Conservation (phyloP, 1,140 invertebrate species). For the Caenorhabditis brenneri region DNA sequence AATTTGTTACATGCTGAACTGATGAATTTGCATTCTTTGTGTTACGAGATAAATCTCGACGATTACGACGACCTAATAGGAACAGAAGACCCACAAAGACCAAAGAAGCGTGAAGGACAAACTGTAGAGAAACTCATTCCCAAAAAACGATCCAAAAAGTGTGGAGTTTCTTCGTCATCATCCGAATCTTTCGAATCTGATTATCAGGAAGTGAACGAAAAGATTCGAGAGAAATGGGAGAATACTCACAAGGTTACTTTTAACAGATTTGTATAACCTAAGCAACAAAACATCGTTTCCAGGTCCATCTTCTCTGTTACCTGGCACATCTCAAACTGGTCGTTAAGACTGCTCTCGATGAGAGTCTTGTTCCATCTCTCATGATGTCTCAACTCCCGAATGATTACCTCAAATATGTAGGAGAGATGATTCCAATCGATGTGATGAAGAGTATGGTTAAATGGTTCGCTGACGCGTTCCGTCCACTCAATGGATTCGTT, state of each 20-base stretch:
- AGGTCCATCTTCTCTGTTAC: slow-evolving; percentile 53
- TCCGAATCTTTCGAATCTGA: too few relatives aligned
- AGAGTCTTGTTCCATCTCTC: slow-evolving; percentile 28
- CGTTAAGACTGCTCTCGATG: slow-evolving; percentile 21
- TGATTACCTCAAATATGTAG: neutral
- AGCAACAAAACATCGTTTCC: neutral
- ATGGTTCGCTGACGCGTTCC: slow-evolving; percentile 40
- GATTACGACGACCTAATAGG: too few relatives aligned
- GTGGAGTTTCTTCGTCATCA: too few relatives aligned
- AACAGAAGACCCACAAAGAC: too few relatives aligned
- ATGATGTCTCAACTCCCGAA: slow-evolving; percentile 29
- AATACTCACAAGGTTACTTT: slow-evolving; percentile 45
- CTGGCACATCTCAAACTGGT: slow-evolving; percentile 48
- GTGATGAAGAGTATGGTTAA: slow-evolving; percentile 7
- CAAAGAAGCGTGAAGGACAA: too few relatives aligned
- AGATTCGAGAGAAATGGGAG: slow-evolving; percentile 48
- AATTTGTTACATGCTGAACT: too few relatives aligned
- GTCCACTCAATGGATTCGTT: neutral
- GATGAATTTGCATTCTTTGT: too few relatives aligned
- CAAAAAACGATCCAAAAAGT: too few relatives aligned
- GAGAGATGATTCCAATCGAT: neutral
- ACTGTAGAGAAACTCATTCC: too few relatives aligned
- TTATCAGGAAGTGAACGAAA: slow-evolving; percentile 50
- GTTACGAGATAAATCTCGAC: too few relatives aligned
- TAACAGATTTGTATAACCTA: too few relatives aligned